These are phyloP conservation scores for Illadopsis cleaveri DNA, from an alignment of 2,113 vertebrate genomes.

Conservation along the genomic window DNA sequence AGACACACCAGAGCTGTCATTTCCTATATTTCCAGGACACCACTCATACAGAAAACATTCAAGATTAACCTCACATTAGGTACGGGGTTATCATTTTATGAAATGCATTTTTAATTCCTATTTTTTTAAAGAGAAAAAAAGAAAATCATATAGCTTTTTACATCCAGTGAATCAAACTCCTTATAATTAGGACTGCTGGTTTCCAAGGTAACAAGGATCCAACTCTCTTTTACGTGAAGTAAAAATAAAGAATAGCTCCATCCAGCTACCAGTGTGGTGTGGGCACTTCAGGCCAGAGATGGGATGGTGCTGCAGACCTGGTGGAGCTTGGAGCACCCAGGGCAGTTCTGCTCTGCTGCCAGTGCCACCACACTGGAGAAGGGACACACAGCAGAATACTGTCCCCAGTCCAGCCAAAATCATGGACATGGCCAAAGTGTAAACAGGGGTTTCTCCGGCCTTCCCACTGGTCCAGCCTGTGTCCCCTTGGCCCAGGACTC, in stretches of 20 bases:
- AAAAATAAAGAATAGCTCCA: constrained; percentile 56
- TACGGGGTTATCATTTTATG: not conserved
- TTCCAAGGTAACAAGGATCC: constrained; percentile 75
- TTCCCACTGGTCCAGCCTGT: rapidly evolving
- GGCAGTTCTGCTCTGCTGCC: not conserved
- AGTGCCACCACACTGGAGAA: rapidly evolving
- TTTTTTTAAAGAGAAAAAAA: constrained; percentile 34
- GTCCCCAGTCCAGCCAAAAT: not conserved
- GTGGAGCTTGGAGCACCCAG: not conserved
- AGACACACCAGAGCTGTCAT: not conserved
- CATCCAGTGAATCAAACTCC: constrained; percentile 74
- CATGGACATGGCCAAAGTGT: not conserved
- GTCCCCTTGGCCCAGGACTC: not conserved
- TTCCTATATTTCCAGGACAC: not conserved
- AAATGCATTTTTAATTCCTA: not conserved
- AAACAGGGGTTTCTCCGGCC: not conserved
- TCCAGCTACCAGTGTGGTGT: constrained; percentile 63
- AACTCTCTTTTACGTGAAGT: constrained; percentile 72
- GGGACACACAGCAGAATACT: rapidly evolving
- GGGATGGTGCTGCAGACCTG: not conserved
- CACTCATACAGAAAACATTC: not conserved
- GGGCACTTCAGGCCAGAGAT: not conserved
- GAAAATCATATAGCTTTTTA: constrained; percentile 64
- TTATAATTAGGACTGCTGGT: constrained; percentile 81
- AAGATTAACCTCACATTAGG: not conserved